Evolutionary conservation across 2,113 vertebrate species (phyloP).

Genomic region (Macrotus californicus): DNA sequence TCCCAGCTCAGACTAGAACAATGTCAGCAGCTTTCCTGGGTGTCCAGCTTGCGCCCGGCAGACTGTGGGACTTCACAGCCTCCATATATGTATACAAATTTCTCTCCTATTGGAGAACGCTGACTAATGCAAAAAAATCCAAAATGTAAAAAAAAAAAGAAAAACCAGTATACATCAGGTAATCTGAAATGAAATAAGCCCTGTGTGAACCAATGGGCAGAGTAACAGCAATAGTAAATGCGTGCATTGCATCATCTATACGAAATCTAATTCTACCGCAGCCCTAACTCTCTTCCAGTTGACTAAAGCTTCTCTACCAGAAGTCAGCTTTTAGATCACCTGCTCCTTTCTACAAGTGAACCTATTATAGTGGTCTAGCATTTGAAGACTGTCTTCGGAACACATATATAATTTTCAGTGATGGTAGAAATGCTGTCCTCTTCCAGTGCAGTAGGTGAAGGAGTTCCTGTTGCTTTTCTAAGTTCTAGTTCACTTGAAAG

Average conservation of each 20-base stretch:
- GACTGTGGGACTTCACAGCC: not conserved
- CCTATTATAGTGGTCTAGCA: not conserved
- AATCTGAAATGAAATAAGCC: not conserved
- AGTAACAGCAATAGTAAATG: not conserved
- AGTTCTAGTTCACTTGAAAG: not conserved
- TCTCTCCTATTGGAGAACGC: not conserved
- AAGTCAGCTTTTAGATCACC: not conserved
- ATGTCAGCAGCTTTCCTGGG: not conserved
- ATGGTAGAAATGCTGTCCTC: not conserved
- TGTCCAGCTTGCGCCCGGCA: not conserved
- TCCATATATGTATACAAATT: not conserved
- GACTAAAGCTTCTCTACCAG: not conserved
- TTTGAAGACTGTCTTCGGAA: not conserved
- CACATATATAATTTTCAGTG: not conserved
- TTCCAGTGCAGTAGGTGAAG: not conserved
- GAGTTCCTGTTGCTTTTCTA: not conserved
- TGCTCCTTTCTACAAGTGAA: not conserved
- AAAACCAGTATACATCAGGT: not conserved
- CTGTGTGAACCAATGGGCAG: not conserved
- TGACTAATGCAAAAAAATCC: not conserved
- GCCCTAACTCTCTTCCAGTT: not conserved
- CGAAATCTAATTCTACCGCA: not conserved
- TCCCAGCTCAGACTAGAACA: not conserved
- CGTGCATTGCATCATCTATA: not conserved
- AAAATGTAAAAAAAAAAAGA: not conserved